These are phyloP conservation scores for Eupithecia subfuscata DNA, from an alignment of 2,888 invertebrate genomes.

Conservation along the genomic window DNA sequence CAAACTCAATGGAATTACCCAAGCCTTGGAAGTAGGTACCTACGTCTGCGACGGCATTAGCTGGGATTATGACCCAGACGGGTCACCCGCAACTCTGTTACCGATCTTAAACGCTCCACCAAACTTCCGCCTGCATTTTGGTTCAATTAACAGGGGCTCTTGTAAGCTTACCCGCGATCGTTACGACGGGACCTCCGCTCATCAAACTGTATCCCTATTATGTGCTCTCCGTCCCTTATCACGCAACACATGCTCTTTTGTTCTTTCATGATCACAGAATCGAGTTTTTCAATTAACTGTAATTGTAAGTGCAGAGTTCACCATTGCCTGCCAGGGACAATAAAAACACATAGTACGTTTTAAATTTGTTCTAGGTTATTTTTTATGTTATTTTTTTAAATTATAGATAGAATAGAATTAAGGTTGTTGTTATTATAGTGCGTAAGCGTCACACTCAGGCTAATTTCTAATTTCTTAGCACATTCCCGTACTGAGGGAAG, in stretches of 20 bases:
- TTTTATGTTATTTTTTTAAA: no score
- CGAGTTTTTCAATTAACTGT: conserved; percentile 11
- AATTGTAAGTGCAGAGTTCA: conserved; percentile 6
- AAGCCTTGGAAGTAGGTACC: conserved; percentile 39
- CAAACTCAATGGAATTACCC: conserved; percentile 34
- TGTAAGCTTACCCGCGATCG: conserved; percentile 47
- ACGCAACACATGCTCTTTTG: conserved; percentile 41
- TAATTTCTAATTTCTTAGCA: no score
- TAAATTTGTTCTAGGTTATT: not conserved
- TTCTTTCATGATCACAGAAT: conserved; percentile 31
- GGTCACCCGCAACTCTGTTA: conserved; percentile 48
- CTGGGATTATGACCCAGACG: conserved; percentile 52
- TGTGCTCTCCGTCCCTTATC: conserved; percentile 41
- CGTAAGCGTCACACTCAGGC: no score
- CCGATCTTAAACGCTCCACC: conserved; percentile 57
- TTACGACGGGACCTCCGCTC: conserved; percentile 44
- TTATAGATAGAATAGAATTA: no score
- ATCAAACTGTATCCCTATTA: conserved; percentile 46
- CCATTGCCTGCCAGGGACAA: not conserved
- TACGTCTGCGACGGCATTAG: conserved; percentile 49
- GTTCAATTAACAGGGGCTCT: conserved; percentile 52
- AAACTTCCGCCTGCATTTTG: conserved; percentile 57
- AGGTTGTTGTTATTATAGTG: no score
- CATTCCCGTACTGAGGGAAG: no score
- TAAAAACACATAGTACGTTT: not conserved